Evolutionary conservation across 2,113 vertebrate species (phyloP).

Genomic region (Cnemophilus loriae): DNA sequence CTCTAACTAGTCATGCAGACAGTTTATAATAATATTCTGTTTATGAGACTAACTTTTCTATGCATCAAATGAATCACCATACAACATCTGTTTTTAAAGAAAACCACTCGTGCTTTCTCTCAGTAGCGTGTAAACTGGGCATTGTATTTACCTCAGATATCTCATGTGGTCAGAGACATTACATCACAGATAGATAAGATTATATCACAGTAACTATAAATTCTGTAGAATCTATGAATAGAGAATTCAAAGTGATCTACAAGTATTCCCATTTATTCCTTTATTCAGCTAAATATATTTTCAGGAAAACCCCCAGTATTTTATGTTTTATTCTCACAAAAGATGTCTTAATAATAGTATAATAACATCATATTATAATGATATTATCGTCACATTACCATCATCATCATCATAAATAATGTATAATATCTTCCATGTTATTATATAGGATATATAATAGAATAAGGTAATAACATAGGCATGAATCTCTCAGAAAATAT

Average conservation of each 20-base stretch:
- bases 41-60: not conserved
- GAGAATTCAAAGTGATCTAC: not conserved
- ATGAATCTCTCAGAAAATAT: not conserved
- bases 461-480: not conserved
- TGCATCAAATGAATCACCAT: not conserved
- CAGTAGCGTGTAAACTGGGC: not conserved
- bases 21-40: not conserved
- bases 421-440: not conserved
- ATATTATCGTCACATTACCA: not conserved
- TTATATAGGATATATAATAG: not conserved
- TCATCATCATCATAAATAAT: not conserved
- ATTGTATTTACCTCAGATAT: not conserved
- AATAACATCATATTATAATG: not conserved
- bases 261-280: not conserved
- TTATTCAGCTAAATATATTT: not conserved
- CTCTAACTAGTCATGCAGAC: not conserved
- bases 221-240: not conserved
- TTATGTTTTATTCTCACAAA: not conserved
- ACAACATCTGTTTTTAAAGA: not conserved
- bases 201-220: not conserved
- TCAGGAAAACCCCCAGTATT: rapidly evolving
- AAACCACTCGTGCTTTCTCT: not conserved
- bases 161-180: not conserved
- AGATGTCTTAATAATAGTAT: not conserved
- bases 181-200: not conserved